These are phyloP conservation scores for Acromyrmex charruanus DNA, from an alignment of 1,140 invertebrate species.

Conservation along the genomic window DNA sequence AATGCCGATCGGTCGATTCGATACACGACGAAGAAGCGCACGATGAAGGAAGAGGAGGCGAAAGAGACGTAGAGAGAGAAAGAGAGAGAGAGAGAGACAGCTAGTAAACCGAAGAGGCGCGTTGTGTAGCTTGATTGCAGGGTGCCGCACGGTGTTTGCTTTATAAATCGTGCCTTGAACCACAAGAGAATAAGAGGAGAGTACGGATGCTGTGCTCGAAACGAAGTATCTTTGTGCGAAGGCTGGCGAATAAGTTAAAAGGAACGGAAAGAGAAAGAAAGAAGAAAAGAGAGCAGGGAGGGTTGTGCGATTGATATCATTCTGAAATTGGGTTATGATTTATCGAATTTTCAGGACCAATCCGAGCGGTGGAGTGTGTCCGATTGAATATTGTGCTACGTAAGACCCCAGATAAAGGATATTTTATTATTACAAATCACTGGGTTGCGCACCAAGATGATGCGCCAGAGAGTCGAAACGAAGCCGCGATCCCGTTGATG, in stretches of 20 bases:
- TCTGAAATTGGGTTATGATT: slow-evolving; percentile 82
- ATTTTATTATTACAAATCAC: slow-evolving; percentile 64
- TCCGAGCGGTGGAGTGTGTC: background rate
- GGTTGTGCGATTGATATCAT: slow-evolving; percentile 80
- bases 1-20: slow-evolving; percentile 80
- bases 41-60: slow-evolving; percentile 58
- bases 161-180: slow-evolving; percentile 84
- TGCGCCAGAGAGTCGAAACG: slow-evolving; percentile 39
- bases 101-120: slow-evolving; percentile 69
- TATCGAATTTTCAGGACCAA: slow-evolving; percentile 76
- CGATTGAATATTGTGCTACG: slow-evolving; percentile 66
- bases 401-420: slow-evolving; percentile 48
- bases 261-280: slow-evolving; percentile 52
- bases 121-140: slow-evolving; percentile 83
- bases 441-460: slow-evolving; percentile 16
- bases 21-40: slow-evolving; percentile 56
- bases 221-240: slow-evolving; percentile 23
- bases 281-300: background rate
- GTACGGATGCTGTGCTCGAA: slow-evolving; percentile 41
- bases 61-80: background rate
- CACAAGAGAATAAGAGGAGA: slow-evolving; percentile 70
- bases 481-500: slow-evolving; percentile 5
- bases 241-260: slow-evolving; percentile 16
- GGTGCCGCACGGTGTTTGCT: slow-evolving; percentile 85
- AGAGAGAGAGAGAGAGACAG: background rate